Evolutionary conservation across 1,140 invertebrate genomes (phyloP), one percentile per base, ranked within the genome.

Genomic region (Teleopsis dalmanni): DNA sequence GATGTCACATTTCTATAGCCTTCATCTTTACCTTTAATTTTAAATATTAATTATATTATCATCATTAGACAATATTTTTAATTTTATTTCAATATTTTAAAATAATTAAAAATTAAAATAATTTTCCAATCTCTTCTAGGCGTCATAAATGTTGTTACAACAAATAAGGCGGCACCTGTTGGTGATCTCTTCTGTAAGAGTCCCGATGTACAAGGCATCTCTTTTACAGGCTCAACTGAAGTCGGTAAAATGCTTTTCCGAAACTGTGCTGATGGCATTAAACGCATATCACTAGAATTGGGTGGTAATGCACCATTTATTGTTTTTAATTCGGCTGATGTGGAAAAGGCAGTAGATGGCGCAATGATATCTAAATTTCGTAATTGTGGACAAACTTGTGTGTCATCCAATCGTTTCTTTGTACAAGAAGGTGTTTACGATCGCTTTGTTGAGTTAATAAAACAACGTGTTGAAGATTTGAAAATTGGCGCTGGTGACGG

Each of bases 261-360:
- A 42, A 87, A 95, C 59, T 91, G 85, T 56, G 83, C 94, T 2
- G 74, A 77, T 14, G 90, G 88, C 5, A 81, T 99, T 23, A 99
- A 99, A 72, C 79, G 88, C 50, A 72, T 98, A 4, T 82, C 84
- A 26, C 75, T 99, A 35, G 97, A 99, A 73, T 75, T 99, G 13
- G 97, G 97, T 40, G 97, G 97, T 6, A 98, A 99, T 81, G 96
- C 96, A 1, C 93, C 97, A 2, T 97, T 96, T 59, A 95, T 99
- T 57, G 90, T 99, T 19, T 99, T 98, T 66, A 78, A 93, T 51
- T 87, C 84, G 49, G 96, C 96, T 1, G 81, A 99, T 73, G 50
- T 99, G n/a, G 81, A 94, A 50, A 76, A 81, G 58, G 95, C 96
- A 27, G 82, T 97, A 13, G 75, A 80, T 53, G 89, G 91, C 18